Base-by-base conservation (phyloP, 2,113 vertebrate genomes). In the Sturnus vulgaris region DNA sequence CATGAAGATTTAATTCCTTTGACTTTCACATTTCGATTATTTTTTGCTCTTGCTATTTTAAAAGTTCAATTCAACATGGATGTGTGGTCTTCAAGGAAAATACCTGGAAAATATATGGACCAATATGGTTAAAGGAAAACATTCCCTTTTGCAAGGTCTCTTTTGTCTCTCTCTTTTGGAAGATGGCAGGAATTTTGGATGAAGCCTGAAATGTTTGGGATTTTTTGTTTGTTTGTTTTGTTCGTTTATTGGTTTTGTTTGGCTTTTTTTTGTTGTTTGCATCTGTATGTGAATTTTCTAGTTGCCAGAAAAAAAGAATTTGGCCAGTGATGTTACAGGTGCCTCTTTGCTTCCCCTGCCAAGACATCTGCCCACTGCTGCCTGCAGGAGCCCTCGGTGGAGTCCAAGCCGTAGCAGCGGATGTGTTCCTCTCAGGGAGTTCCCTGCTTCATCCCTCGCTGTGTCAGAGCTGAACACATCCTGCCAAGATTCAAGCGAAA, bases 321-420 rank as follows among this genome's bases (percentile, higher is more conserved):
- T 92, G n/a, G 72, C 68, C 72, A 93, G 91, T 88, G 91, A 78
- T 93, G 92, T 78, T 81, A 61, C 88, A 92, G 93, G 94, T 93
- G 88, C 75, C 88, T 83, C 44, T 78, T 49, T 33, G 64, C 72
- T 56, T 92, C 57, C 76, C 12, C n/a, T 96, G 94, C 90, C 85
- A 96, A 96, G 90, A 92, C 92, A 86, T 66, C 93, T 96, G 88
- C 88, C 91, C 82, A 47, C 24, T 52, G 85, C 90, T 94, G 90
- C 68, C 90, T n/a, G 37, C 37, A 11, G 86, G 72, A 96, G 53
- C 42, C 33, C 63, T 37, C 1, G 2, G 53, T 8, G 42, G n/a
- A 46, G 61, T 13, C 84, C 9, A 4, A 71, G 72, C 70, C 0
- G 4, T 60, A 87, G 66, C 37, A 3, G 22, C 17, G 25, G 68